Percentiles rank a stretch among this genome's conserved stretches.
These are phyloP conservation scores for Pygoscelis adeliae DNA, from an alignment of 2,113 vertebrate genomes.

Conservation along the genomic window DNA sequence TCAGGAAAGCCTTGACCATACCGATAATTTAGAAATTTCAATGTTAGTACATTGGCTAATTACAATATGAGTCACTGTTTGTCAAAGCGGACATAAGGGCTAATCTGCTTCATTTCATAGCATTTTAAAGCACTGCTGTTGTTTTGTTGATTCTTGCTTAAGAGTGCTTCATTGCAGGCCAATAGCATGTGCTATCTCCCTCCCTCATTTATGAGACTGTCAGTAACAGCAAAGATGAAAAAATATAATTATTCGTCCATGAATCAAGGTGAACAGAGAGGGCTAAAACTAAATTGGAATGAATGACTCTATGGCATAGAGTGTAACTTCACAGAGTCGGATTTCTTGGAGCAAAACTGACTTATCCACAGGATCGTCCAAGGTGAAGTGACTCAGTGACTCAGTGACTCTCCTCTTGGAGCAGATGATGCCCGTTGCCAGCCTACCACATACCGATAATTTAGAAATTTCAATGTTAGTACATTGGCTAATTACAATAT, in stretches of 20 bases:
- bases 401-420: no score
- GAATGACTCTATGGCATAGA: not conserved
- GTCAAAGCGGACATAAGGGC: not conserved
- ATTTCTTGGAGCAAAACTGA: not conserved
- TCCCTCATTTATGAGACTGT: not conserved
- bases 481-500: not conserved
- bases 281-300: not conserved
- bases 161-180: not conserved
- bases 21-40: not conserved
- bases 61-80: not conserved
- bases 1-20: not conserved
- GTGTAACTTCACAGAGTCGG: not conserved
- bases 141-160: not conserved
- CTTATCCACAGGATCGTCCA: not conserved
- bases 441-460: not conserved
- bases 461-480: not conserved
- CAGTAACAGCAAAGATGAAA: not conserved
- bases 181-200: not conserved
- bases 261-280: not conserved
- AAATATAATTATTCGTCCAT: not conserved
- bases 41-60: not conserved
- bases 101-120: not conserved
- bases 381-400: not conserved
- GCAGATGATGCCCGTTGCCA: no score
- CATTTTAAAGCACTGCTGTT: not conserved